These are phyloP conservation scores for Sesamia nonagrioides DNA, from an alignment of 1,140 invertebrate genomes.

Conservation along the genomic window DNA sequence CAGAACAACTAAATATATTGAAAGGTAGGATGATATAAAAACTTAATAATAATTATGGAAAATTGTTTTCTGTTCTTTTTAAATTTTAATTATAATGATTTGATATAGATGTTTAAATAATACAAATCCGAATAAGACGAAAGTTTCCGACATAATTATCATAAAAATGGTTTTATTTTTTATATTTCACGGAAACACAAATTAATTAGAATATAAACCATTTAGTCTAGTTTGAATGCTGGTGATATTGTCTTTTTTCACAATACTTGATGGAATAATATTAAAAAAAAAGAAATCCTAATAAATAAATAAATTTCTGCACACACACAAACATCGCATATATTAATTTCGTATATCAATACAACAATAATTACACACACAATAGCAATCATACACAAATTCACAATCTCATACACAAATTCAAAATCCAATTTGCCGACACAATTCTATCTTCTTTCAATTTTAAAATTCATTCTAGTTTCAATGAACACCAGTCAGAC, in stretches of 20 bases:
- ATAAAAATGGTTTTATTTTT: background rate
- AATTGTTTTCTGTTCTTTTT: no score
- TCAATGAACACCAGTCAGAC: slow-evolving; percentile 92
- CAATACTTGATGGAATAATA: no score
- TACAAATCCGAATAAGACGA: background rate
- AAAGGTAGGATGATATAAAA: no score
- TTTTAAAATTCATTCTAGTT: background rate
- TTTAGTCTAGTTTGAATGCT: background rate
- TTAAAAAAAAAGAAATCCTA: no score
- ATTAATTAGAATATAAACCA: background rate
- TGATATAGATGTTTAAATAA: no score
- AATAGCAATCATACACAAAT: background rate
- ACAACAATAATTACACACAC: background rate
- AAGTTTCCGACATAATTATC: background rate
- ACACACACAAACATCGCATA: no score
- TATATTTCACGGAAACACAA: slow-evolving; percentile 1
- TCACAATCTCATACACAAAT: background rate
- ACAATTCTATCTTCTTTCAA: background rate
- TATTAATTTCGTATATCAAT: no score
- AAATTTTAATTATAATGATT: no score
- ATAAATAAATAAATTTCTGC: no score
- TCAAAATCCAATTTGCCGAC: background rate
- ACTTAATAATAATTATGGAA: no score
- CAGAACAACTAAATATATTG: no score
- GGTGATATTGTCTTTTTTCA: no score